phyloP scores from a whole-genome alignment of 2,797 vertebrate genomes.

The Periparus ater region DNA sequence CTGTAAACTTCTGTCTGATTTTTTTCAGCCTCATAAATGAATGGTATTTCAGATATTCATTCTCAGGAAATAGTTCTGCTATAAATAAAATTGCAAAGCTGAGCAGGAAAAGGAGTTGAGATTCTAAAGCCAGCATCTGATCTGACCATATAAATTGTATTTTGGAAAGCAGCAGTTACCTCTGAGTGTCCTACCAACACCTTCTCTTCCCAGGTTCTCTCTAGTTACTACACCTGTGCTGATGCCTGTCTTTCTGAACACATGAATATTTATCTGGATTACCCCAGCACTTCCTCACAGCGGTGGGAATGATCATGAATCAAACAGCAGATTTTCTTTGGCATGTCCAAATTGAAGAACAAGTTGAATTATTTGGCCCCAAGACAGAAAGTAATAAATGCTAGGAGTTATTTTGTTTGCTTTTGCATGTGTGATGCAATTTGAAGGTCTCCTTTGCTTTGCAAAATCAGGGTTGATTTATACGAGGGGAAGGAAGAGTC shows the following conservation, averaged over 20 bases:
- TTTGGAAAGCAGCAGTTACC: background rate
- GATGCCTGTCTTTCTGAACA: background rate
- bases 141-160: background rate
- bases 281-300: background rate
- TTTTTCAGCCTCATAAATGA: conserved; percentile 51
- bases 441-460: conserved; percentile 17
- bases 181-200: background rate
- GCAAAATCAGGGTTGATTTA: background rate
- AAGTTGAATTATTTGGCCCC: conserved; percentile 1
- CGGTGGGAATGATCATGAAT: background rate
- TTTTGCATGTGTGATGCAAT: background rate
- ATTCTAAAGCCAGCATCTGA: background rate
- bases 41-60: conserved; percentile 70
- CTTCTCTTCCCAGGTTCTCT: background rate
- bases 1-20: conserved; percentile 23
- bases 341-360: background rate
- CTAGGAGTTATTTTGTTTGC: conserved; percentile 13
- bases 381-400: background rate
- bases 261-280: background rate
- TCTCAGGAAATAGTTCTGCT: conserved; percentile 69
- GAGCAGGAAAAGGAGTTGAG: conserved; percentile 37
- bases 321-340: conserved; percentile 9
- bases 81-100: conserved; percentile 68
- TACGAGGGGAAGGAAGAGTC: conserved; percentile 26
- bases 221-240: background rate